A percentile compares a stretch with the other conserved stretches of the same genome.
These are phyloP conservation scores for Schizotus pectinicornis DNA, from an alignment of 2,888 invertebrate species.

Conservation along the genomic window DNA sequence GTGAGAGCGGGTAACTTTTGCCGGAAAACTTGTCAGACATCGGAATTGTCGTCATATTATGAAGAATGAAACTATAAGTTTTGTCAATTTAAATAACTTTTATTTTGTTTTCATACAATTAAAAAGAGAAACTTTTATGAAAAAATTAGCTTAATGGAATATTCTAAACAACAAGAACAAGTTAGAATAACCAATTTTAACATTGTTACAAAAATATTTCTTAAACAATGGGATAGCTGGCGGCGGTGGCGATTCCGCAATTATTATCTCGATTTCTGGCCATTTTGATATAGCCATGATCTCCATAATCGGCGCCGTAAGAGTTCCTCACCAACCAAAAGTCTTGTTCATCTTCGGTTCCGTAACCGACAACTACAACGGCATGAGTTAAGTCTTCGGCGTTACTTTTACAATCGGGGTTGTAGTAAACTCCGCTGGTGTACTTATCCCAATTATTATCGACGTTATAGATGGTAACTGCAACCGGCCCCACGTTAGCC, in stretches of 20 bases:
- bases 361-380: conserved; percentile 76
- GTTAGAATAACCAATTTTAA: no score
- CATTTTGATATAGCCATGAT: conserved; percentile 47
- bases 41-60: no score
- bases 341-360: conserved; percentile 63
- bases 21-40: no score
- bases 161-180: no score
- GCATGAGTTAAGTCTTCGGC: conserved; percentile 77
- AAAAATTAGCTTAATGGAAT: no score
- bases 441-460: conserved; percentile 76
- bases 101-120: no score
- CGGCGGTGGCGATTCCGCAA: conserved; percentile 81
- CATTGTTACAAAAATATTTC: no score
- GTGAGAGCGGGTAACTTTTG: no score
- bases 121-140: no score
- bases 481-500: conserved; percentile 81
- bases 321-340: conserved; percentile 75
- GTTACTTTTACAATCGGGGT: conserved; percentile 66
- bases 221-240: conserved; percentile 71
- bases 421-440: conserved; percentile 74
- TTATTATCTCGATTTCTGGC: conserved; percentile 64
- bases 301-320: conserved; percentile 59
- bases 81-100: no score
- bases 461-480: conserved; percentile 84
- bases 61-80: no score